Conservation (phyloP, 1,140 invertebrate genomes). For the Paraescarpia echinospica region DNA sequence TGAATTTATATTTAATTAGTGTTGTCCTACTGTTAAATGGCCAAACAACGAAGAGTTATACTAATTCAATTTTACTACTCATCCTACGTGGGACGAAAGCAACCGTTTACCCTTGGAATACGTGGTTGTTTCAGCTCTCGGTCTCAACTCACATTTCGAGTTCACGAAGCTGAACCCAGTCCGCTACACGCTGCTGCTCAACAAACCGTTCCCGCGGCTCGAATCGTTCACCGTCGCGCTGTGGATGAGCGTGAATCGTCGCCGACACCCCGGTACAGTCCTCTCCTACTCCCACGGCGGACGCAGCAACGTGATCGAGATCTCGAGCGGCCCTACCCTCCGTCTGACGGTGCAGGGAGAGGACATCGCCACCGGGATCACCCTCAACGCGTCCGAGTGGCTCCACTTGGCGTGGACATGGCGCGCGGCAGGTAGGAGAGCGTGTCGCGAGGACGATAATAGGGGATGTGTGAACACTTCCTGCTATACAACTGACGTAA, state of each 20-base stretch:
- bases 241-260: constrained; percentile 46
- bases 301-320: constrained; percentile 33
- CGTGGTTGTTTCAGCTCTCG: constrained; percentile 44
- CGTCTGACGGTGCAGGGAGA: constrained; percentile 40
- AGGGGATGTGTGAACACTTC: constrained; percentile 11
- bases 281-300: constrained; percentile 47
- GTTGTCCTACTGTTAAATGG: too few relatives aligned
- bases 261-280: constrained; percentile 42
- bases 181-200: constrained; percentile 50
- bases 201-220: constrained; percentile 52
- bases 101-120: background rate
- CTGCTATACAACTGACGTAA: background rate
- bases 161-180: constrained; percentile 42
- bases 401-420: constrained; percentile 51
- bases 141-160: constrained; percentile 54
- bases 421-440: constrained; percentile 36
- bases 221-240: constrained; percentile 49
- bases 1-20: too few relatives aligned
- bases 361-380: constrained; percentile 35
- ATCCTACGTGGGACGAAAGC: too few relatives aligned
- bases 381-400: constrained; percentile 40
- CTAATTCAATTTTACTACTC: too few relatives aligned
- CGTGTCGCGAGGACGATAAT: constrained; percentile 22
- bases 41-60: too few relatives aligned
- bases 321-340: constrained; percentile 43